A percentile compares a stretch with the other conserved stretches of the same genome.
Evolutionary conservation across 2,113 vertebrate species (phyloP).

Genomic region (Dasyornis broadbenti): DNA sequence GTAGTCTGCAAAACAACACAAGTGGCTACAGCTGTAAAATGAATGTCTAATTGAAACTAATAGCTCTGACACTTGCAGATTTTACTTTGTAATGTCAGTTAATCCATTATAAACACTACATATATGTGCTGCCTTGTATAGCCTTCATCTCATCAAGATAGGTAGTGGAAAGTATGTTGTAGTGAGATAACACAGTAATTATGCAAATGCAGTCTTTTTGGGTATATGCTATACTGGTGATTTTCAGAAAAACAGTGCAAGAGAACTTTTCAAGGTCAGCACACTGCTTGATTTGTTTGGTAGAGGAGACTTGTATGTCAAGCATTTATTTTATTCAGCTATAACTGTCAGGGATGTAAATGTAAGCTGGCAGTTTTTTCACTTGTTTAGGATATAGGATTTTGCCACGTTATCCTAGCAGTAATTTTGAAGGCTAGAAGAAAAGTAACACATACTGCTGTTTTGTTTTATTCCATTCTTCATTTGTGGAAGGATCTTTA

Average conservation of each 20-base stretch:
- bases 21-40: not conserved
- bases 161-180: not conserved
- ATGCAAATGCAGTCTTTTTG: not conserved
- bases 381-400: not conserved
- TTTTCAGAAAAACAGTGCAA: not conserved
- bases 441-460: not conserved
- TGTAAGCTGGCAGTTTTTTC: not conserved
- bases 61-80: not conserved
- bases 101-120: not conserved
- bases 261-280: not conserved
- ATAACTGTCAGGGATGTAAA: not conserved
- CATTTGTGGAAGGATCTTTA: not conserved
- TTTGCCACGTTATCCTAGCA: not conserved
- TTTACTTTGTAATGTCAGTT: not conserved
- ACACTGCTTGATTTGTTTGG: not conserved
- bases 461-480: not conserved
- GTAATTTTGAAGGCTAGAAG: not conserved
- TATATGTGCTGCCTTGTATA: not conserved
- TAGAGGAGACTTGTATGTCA: not conserved
- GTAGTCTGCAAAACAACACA: not conserved
- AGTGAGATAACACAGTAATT: not conserved
- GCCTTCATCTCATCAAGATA: not conserved
- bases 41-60: not conserved
- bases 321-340: not conserved
- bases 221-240: not conserved